These are phyloP conservation scores for Aegotheles bennettii DNA, from an alignment of 2,113 vertebrate genomes.

Conservation along the genomic window DNA sequence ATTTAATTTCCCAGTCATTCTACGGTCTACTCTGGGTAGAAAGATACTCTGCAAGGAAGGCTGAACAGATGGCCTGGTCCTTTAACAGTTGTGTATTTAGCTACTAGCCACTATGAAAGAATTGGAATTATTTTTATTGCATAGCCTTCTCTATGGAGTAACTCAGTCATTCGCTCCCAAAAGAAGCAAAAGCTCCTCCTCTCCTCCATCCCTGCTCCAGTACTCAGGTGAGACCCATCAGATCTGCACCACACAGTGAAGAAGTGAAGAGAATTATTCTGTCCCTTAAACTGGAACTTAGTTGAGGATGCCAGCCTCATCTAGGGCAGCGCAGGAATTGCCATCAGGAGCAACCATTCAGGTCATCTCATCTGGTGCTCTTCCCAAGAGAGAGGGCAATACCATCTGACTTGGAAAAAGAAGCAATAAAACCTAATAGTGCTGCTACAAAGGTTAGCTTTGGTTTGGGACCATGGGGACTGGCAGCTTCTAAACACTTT, in stretches of 20 bases:
- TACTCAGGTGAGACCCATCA: neutral
- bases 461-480: neutral
- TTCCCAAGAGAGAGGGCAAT: neutral
- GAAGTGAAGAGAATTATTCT: neutral
- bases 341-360: neutral
- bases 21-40: neutral
- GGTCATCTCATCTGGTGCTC: neutral
- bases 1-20: neutral
- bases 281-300: neutral
- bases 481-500: neutral
- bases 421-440: neutral
- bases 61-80: neutral
- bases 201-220: neutral
- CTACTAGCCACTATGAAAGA: neutral
- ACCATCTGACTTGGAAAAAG: neutral
- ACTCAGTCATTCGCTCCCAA: neutral
- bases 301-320: neutral
- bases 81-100: neutral
- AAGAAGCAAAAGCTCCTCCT: neutral
- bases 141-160: neutral
- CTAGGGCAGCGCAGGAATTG: neutral
- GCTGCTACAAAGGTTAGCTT: neutral
- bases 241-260: neutral
- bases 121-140: neutral
- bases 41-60: neutral